phyloP scores from a whole-genome alignment of 2,888 invertebrate genomes.

The Euzetes globulus region DNA sequence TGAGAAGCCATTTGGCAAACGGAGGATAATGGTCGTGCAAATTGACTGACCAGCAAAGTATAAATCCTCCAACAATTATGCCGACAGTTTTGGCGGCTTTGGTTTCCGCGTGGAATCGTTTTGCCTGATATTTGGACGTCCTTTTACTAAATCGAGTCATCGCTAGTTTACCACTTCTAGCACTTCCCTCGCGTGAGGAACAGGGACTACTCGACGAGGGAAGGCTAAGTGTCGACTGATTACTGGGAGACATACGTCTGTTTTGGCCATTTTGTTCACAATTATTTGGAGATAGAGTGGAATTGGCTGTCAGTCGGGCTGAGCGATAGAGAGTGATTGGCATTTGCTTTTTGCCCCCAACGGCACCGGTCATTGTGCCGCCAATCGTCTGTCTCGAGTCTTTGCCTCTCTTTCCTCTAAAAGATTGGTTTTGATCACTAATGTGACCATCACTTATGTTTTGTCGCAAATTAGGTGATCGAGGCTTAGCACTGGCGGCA shows the following conservation, averaged over 20 bases:
- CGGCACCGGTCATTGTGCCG: neutral
- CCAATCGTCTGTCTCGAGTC: slow-evolving; percentile 44
- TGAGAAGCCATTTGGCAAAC: neutral
- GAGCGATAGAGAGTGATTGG: slow-evolving; percentile 34
- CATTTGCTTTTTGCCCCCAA: slow-evolving; percentile 5
- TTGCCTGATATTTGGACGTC: slow-evolving; percentile 78
- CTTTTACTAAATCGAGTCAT: slow-evolving; percentile 68
- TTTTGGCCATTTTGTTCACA: slow-evolving; percentile 2
- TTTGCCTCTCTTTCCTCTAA: slow-evolving; percentile 43
- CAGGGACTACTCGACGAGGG: slow-evolving; percentile 33
- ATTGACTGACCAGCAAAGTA: slow-evolving; percentile 83
- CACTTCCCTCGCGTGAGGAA: slow-evolving; percentile 35
- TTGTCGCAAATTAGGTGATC: slow-evolving; percentile 10
- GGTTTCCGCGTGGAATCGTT: slow-evolving; percentile 86
- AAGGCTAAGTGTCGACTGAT: slow-evolving; percentile 23
- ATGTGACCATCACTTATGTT: neutral
- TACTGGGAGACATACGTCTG: slow-evolving; percentile 29
- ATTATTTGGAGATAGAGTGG: slow-evolving; percentile 2
- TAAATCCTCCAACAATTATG: slow-evolving; percentile 94
- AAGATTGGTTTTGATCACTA: slow-evolving; percentile 26
- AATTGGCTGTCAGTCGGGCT: slow-evolving; percentile 2
- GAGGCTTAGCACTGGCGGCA: slow-evolving; percentile 6
- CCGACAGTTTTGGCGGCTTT: slow-evolving; percentile 94
- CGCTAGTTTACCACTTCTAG: slow-evolving; percentile 21
- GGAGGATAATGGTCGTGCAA: neutral